Evolutionary conservation across 1,140 invertebrate species (phyloP).

Genomic region (Cheumatopsyche charites): DNA sequence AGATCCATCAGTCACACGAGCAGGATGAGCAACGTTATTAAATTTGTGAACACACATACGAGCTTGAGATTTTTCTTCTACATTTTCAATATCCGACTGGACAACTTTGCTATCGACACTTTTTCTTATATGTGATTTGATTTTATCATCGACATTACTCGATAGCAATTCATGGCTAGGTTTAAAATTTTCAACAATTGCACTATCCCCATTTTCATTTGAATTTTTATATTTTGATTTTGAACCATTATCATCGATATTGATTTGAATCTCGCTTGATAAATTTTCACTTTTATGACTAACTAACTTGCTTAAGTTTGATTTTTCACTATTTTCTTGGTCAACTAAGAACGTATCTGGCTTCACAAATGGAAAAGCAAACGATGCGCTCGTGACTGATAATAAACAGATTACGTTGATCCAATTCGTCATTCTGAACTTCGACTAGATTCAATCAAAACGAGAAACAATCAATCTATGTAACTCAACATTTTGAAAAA

Average conservation of each 20-base stretch:
- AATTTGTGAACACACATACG: conserved; percentile 18
- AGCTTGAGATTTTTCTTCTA: background rate
- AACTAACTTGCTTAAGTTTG: too few relatives aligned
- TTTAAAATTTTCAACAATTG: too few relatives aligned
- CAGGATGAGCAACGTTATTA: background rate
- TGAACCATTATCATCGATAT: too few relatives aligned
- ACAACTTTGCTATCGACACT: conserved; percentile 1
- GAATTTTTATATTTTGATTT: too few relatives aligned
- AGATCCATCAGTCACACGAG: background rate
- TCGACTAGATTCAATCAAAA: background rate
- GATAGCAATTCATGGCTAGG: background rate
- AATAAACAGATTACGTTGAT: background rate
- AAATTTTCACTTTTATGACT: too few relatives aligned
- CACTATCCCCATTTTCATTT: too few relatives aligned
- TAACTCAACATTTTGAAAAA: background rate
- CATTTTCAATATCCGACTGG: background rate
- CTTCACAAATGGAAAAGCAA: background rate
- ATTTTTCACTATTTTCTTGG: background rate
- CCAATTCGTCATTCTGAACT: background rate
- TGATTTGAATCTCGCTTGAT: too few relatives aligned
- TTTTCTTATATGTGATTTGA: conserved; percentile 3
- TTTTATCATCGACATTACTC: background rate
- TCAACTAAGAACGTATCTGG: background rate
- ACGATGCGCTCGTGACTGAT: background rate
- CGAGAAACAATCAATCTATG: background rate